A percentile compares a stretch with the other conserved stretches of the same genome.
These are phyloP conservation scores for Pimpla rufipes DNA, from an alignment of 2,888 invertebrate species.

Conservation along the genomic window DNA sequence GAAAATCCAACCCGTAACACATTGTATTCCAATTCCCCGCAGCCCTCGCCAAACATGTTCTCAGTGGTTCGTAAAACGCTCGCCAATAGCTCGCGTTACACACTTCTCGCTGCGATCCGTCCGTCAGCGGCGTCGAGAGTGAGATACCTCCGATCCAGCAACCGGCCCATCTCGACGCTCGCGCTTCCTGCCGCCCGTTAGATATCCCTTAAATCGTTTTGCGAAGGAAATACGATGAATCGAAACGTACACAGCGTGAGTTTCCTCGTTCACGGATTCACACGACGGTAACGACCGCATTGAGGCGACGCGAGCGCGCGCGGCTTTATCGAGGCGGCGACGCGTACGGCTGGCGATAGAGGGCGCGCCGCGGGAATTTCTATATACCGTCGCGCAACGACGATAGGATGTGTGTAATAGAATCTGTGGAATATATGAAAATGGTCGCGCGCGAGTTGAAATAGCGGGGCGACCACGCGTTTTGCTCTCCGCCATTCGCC, in stretches of 20 bases:
- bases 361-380: constrained; percentile 25
- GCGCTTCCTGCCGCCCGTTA: constrained; percentile 34
- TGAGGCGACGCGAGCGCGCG: constrained; percentile 43
- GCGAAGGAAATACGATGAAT: constrained; percentile 54
- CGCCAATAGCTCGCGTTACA: background rate
- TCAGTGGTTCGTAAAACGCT: background rate
- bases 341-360: constrained; percentile 40
- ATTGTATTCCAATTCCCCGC: background rate
- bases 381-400: constrained; percentile 11
- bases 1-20: too few relatives aligned
- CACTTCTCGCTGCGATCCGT: background rate
- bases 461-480: background rate
- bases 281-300: constrained; percentile 46
- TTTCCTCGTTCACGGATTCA: background rate
- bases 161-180: constrained; percentile 41
- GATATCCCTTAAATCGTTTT: constrained; percentile 48
- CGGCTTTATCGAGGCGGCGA: constrained; percentile 55
- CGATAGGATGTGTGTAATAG: constrained; percentile 50
- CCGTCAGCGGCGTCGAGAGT: background rate
- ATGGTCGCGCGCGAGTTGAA: constrained; percentile 26
- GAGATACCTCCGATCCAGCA: constrained; percentile 50
- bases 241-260: constrained; percentile 36
- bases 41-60: background rate
- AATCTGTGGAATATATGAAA: constrained; percentile 56
- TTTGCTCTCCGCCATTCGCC: constrained; percentile 27